A percentile compares a stretch with the other conserved stretches of the same genome.
Evolutionary conservation across 2,888 invertebrate genomes (phyloP).

Genomic region (Hipparchia semele): DNA sequence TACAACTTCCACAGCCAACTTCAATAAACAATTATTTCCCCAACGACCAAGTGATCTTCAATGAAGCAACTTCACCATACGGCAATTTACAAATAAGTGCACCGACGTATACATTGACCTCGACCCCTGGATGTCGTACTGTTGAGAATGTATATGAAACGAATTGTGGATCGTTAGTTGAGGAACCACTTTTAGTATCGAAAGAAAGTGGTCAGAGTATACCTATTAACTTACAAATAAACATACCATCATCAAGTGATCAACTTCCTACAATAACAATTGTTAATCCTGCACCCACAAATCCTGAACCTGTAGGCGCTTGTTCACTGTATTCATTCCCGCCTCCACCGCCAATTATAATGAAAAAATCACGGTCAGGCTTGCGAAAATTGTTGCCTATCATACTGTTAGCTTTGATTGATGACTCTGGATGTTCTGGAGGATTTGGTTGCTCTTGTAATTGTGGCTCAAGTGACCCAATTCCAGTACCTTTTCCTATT

Average conservation of each 20-base stretch:
- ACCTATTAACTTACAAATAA: constrained; percentile 59
- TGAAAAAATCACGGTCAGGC: constrained; percentile 48
- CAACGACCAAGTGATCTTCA: constrained; percentile 16
- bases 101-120: constrained; percentile 27
- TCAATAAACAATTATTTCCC: constrained; percentile 3
- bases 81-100: constrained; percentile 32
- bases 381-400: constrained; percentile 55
- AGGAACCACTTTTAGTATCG: constrained; percentile 29
- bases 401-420: constrained; percentile 53
- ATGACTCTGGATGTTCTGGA: constrained; percentile 45
- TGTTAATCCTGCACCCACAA: constrained; percentile 41
- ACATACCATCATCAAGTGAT: constrained; percentile 51
- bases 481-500: constrained; percentile 58
- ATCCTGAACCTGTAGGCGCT: constrained; percentile 30
- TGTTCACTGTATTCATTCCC: constrained; percentile 32
- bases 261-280: constrained; percentile 51
- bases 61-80: constrained; percentile 20
- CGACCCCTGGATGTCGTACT: constrained; percentile 18
- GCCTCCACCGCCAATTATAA: constrained; percentile 48
- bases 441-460: constrained; percentile 46
- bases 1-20: constrained; percentile 24
- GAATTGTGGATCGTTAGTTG: constrained; percentile 21
- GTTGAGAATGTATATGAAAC: constrained; percentile 25
- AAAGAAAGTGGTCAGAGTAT: constrained; percentile 32
- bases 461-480: constrained; percentile 40